Percentiles rank a stretch among this genome's conserved stretches.
phyloP scores from a whole-genome alignment of 2,113 vertebrate species.

The Fukomys damarensis region DNA sequence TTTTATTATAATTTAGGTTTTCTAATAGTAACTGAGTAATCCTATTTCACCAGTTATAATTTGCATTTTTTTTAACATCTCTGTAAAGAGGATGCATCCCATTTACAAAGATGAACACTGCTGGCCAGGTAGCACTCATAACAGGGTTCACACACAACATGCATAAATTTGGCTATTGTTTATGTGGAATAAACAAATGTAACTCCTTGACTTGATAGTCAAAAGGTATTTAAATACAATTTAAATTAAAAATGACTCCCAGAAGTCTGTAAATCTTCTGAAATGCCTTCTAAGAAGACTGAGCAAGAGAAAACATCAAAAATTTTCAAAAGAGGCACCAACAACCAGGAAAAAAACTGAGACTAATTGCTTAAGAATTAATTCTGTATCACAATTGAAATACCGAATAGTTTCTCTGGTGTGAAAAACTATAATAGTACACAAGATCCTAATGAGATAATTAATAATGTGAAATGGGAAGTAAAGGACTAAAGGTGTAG shows the following conservation, averaged over 20 bases:
- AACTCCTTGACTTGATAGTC: neutral
- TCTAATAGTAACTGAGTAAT: neutral
- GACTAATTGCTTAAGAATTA: neutral
- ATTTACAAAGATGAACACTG: neutral
- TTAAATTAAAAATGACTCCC: neutral
- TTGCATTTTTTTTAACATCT: neutral
- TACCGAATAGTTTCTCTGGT: no score
- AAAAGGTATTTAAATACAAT: neutral
- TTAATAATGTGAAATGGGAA: no score
- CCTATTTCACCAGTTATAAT: neutral
- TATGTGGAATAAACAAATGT: neutral
- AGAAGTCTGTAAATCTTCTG: neutral
- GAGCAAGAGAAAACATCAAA: constrained; percentile 13
- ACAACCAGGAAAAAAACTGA: neutral
- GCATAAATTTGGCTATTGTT: neutral
- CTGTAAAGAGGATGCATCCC: neutral
- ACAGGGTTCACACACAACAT: neutral
- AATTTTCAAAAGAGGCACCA: neutral
- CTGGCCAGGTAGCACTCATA: neutral
- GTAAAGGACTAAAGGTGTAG: no score
- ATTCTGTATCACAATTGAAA: neutral
- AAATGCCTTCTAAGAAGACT: neutral
- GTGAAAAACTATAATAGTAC: no score
- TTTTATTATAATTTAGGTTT: neutral
- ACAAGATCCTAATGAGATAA: no score